These are phyloP conservation scores for Sorex maritimensis DNA, from an alignment of 2,797 vertebrate genomes.

Conservation along the genomic window DNA sequence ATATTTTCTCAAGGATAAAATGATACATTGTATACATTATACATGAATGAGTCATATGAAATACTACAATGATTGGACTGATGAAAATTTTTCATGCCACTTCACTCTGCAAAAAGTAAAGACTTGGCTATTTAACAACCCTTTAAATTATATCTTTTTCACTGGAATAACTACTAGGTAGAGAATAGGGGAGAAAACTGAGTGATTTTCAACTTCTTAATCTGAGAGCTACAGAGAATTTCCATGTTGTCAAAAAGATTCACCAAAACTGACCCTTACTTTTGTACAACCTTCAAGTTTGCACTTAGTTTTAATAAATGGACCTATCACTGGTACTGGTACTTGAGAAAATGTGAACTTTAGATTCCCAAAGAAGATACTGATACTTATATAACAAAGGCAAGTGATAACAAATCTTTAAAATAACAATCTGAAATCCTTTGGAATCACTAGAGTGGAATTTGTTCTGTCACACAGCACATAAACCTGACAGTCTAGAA, in stretches of 20 bases:
- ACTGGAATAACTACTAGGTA: constrained; percentile 1
- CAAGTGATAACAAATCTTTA: constrained; percentile 78
- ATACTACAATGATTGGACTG: background rate
- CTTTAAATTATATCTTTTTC: background rate
- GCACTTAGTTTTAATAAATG: constrained; percentile 82
- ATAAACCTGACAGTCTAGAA: constrained; percentile 42
- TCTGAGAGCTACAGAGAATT: background rate
- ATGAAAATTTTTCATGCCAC: constrained; percentile 42
- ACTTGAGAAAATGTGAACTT: constrained; percentile 76
- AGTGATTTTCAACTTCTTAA: background rate
- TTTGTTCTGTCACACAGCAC: constrained; percentile 24
- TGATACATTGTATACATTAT: background rate
- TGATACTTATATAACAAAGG: constrained; percentile 86
- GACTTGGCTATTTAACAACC: background rate
- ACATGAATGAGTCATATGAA: background rate
- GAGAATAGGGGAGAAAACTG: rapidly evolving
- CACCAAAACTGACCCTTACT: constrained; percentile 25
- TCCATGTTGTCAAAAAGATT: background rate
- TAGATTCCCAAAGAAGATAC: constrained; percentile 72
- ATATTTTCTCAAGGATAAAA: constrained; percentile 42
- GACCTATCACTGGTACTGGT: constrained; percentile 67
- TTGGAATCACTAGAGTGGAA: constrained; percentile 68
- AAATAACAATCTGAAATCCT: constrained; percentile 79
- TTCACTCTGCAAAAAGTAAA: constrained; percentile 52
- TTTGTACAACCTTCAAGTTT: constrained; percentile 56